Base-by-base conservation (phyloP, 2,888 invertebrate genomes). In the Patella pellucida region DNA sequence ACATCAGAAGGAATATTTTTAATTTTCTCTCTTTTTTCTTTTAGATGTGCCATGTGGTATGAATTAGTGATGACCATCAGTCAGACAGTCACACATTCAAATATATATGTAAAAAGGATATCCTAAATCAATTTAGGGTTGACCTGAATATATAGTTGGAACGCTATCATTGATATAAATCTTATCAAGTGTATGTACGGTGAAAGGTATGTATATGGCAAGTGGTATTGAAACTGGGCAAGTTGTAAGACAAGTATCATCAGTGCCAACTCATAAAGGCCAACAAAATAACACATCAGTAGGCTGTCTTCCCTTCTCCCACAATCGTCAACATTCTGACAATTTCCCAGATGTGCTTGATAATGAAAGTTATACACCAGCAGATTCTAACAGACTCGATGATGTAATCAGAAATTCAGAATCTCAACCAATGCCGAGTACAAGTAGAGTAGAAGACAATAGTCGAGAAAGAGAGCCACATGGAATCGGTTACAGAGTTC, bases 341-440 rank as follows among this genome's bases (percentile, higher is more conserved):
- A 77, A 77, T 54, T 77, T 74, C 41, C 76, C 76, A 12, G 76
- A 77, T 70, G 71, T 77, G 41, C 74, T 77, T 19, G 76, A 77
- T 71, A 77, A 74, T 72, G 76, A 77, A 62, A 77, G n/a, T 67
- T 77, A 70, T 68, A 71, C 73, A 19, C 73, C 71, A 15, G 71
- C 71, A 62, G 71, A 62, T 56, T 77, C 76, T 16, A 68, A 77
- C n/a, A 77, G 76, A 71, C 50, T 68, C 54, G 70, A 77, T 68
- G 74, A 74, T 50, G 23, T 77, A 50, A 74, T 15, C 54, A 56
- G 54, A 11, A 69, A 56, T 52, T 15, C 52, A 71, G 71, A 52
- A 12, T 71, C 71, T 51, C 52, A 19, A 23, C 71, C 16, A 51
- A 52, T 71, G 52, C 19, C 51, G 11, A 52, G 50, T 52, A n/a